These are phyloP conservation scores for Sminthurides aquaticus DNA, from an alignment of 2,888 invertebrate genomes.

Conservation along the genomic window DNA sequence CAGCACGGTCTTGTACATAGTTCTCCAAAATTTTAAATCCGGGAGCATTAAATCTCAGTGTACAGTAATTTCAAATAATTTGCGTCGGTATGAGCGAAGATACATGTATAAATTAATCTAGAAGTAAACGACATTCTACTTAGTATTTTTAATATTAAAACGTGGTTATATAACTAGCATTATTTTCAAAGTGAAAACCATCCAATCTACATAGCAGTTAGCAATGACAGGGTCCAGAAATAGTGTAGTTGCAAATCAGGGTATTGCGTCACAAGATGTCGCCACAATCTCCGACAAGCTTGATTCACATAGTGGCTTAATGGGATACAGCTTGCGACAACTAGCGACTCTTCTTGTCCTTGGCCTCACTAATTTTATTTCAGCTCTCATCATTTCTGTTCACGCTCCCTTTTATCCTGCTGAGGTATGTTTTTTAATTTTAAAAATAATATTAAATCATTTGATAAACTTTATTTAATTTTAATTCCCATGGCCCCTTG, in stretches of 20 bases:
- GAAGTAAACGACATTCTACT: not conserved
- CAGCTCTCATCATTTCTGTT: constrained; percentile 73
- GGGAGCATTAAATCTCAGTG: too few species aligned
- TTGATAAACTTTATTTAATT: too few species aligned
- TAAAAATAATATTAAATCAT: too few species aligned
- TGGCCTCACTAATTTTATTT: constrained; percentile 73
- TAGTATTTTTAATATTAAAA: not conserved
- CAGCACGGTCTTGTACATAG: too few species aligned
- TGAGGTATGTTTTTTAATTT: constrained; percentile 63
- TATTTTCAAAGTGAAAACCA: not conserved
- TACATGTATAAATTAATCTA: too few species aligned
- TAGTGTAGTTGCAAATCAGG: not conserved
- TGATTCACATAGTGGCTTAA: not conserved
- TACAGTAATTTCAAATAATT: too few species aligned
- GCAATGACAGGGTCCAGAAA: not conserved
- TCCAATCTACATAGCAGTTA: not conserved
- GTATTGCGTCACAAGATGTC: not conserved
- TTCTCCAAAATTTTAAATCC: too few species aligned
- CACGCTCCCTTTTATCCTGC: constrained; percentile 80
- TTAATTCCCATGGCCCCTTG: too few species aligned
- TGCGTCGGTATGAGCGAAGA: too few species aligned
- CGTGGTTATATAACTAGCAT: not conserved
- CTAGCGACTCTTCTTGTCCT: constrained; percentile 71
- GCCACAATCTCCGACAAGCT: not conserved
- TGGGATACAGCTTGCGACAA: constrained; percentile 60